These are phyloP conservation scores for Phymatocera aterrima DNA, from an alignment of 2,888 invertebrate species.

Conservation along the genomic window DNA sequence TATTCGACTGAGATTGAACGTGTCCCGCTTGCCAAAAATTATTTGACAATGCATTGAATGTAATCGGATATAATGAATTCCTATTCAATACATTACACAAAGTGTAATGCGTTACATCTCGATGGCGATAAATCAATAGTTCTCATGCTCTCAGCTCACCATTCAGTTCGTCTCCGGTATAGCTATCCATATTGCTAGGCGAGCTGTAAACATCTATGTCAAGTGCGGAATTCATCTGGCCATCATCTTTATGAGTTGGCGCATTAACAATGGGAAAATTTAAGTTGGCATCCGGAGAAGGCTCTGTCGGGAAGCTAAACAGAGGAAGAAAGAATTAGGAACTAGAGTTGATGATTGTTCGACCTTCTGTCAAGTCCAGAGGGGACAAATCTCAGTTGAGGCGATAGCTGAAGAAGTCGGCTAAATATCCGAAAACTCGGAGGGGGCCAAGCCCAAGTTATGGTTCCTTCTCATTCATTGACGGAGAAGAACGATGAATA, in stretches of 20 bases:
- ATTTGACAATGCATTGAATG: background rate
- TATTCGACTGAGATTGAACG: too few species aligned
- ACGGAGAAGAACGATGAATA: too few species aligned
- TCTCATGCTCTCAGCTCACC: background rate
- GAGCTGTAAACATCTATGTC: constrained; percentile 38
- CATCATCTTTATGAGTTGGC: background rate
- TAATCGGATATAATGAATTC: background rate
- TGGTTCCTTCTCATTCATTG: too few species aligned
- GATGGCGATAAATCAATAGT: background rate
- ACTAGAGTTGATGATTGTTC: background rate
- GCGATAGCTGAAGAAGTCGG: background rate
- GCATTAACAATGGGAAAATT: background rate
- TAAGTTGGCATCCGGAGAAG: background rate
- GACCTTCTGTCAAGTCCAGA: background rate
- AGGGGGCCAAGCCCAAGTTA: too few species aligned
- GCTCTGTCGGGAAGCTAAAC: background rate
- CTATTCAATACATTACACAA: too few species aligned
- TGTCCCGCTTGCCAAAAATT: too few species aligned
- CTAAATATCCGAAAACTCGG: too few species aligned
- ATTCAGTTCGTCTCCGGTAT: constrained; percentile 22
- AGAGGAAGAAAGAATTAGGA: background rate
- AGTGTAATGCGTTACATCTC: background rate
- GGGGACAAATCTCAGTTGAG: too few species aligned
- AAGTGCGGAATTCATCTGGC: constrained; percentile 25
- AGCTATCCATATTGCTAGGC: constrained; percentile 22